Base-by-base conservation (phyloP, 2,113 vertebrate species). In the Notothenia coriiceps region DNA sequence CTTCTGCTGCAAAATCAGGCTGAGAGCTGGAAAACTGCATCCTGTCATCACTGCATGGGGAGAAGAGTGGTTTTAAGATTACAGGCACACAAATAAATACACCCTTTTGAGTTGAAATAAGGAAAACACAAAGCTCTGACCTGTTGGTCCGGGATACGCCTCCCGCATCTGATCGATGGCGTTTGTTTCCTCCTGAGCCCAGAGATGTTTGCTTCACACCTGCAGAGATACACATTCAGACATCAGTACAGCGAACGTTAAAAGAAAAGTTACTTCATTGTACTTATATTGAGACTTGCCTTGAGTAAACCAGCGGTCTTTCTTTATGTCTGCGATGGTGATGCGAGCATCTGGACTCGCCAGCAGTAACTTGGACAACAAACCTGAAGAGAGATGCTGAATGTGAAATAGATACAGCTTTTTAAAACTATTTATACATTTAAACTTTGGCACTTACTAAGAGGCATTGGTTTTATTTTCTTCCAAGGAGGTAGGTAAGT, bases 401-500 rank as follows among this genome's bases (percentile, higher is more conserved):
- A 65, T 17, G 12, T 35, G 9, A 59, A 56, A 46, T 2, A 29
- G 63, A 65, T 15, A 20, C 49, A 17, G 33, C 57, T 59, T 40
- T 40, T 40, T 6, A 40, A 40, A 40, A 40, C 35, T 5, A 40
- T 29, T 29, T 29, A 29, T 29, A 29, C 20, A 49, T 46, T 50
- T 47, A 54, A 68, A 66, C 2, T 15, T 1, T 66, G 18, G 0
- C 8, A 69, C 86, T 88, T 77, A 95, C 95, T 89, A 11, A 95
- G 93, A 35, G 94, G 93, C 20, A 87, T 44, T 10, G 97, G 96
- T 86, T 97, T 96, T 0, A 99, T 98, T 94, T 99, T 99, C 77
- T 97, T 99, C 98, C 98, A 99, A 4, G 98, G 98, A 1, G 96
- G 88, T 35, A 99, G 92, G 86, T 98, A 99, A 0, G 95, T 97